phyloP scores from a whole-genome alignment of 2,113 vertebrate genomes.

The Festucalex cinctus region DNA sequence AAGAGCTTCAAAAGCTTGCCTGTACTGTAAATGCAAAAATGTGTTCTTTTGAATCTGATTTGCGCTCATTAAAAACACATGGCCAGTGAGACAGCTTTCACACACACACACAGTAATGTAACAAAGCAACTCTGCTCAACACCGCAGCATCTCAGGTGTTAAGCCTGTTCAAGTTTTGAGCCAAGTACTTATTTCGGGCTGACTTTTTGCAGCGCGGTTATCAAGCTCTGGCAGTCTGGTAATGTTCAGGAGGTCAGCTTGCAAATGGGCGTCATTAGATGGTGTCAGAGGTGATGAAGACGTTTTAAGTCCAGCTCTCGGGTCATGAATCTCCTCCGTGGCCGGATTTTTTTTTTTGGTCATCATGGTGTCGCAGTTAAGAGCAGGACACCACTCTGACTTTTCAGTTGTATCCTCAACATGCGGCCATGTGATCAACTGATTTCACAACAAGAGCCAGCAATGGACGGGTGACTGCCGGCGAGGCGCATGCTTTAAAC shows the following conservation, averaged over 20 bases:
- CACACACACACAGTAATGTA: neutral
- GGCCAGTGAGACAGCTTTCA: constrained; percentile 5
- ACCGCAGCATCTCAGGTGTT: constrained; percentile 8
- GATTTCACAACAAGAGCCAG: neutral
- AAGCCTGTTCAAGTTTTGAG: neutral
- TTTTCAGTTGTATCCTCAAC: constrained; percentile 2
- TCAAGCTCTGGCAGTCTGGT: constrained; percentile 38
- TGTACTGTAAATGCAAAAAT: constrained; percentile 21
- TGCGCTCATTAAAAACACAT: constrained; percentile 32
- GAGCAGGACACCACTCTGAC: constrained; percentile 44
- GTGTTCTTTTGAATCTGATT: constrained; percentile 17
- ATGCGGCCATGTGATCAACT: neutral
- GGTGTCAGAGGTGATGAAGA: constrained; percentile 71
- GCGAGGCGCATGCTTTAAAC: neutral
- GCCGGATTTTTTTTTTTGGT: constrained; percentile 56
- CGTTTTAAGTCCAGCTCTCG: constrained; percentile 58
- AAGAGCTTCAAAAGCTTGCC: constrained; percentile 17
- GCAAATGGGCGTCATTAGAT: constrained; percentile 69
- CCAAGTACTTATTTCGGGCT: neutral
- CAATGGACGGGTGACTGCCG: neutral
- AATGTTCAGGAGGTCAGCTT: constrained; percentile 54
- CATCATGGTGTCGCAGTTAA: constrained; percentile 62
- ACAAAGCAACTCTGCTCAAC: neutral
- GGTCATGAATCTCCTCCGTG: constrained; percentile 50
- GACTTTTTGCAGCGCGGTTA: neutral